A percentile compares a stretch with the other conserved stretches of the same genome.
These are phyloP conservation scores for Theocolax elegans DNA, from an alignment of 1,140 invertebrate genomes.

Conservation along the genomic window DNA sequence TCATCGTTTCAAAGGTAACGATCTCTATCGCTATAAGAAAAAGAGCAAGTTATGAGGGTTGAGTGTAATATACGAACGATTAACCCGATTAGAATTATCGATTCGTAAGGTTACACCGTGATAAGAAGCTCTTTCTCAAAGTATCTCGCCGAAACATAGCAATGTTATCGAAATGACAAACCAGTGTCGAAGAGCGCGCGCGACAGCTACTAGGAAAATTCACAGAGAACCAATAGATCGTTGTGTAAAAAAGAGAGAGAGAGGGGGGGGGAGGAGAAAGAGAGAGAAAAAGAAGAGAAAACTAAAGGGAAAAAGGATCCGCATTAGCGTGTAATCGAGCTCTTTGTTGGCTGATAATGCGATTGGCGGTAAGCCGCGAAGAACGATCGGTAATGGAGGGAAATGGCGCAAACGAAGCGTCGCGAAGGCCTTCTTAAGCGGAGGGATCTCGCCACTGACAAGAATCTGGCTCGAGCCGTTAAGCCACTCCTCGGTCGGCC, in stretches of 20 bases:
- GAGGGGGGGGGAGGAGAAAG: neutral
- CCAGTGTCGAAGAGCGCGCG: too few species aligned
- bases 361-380: slow-evolving; percentile 44
- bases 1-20: too few species aligned
- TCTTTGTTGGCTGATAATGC: slow-evolving; percentile 43
- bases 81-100: too few species aligned
- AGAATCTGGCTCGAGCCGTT: slow-evolving; percentile 48
- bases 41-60: too few species aligned
- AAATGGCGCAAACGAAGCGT: slow-evolving; percentile 48
- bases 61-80: too few species aligned
- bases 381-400: slow-evolving; percentile 48
- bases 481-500: slow-evolving; percentile 47
- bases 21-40: too few species aligned
- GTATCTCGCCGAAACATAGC: too few species aligned
- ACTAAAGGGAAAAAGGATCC: neutral
- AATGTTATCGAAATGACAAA: too few species aligned
- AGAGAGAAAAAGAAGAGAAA: neutral
- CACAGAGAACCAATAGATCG: too few species aligned
- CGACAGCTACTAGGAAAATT: too few species aligned
- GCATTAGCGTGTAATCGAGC: slow-evolving; percentile 42
- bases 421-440: slow-evolving; percentile 22
- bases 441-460: slow-evolving; percentile 41
- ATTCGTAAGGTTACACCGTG: too few species aligned
- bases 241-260: neutral
- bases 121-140: too few species aligned